Conservation (phyloP, 2,888 invertebrate species). For the Leuctra nigra region DNA sequence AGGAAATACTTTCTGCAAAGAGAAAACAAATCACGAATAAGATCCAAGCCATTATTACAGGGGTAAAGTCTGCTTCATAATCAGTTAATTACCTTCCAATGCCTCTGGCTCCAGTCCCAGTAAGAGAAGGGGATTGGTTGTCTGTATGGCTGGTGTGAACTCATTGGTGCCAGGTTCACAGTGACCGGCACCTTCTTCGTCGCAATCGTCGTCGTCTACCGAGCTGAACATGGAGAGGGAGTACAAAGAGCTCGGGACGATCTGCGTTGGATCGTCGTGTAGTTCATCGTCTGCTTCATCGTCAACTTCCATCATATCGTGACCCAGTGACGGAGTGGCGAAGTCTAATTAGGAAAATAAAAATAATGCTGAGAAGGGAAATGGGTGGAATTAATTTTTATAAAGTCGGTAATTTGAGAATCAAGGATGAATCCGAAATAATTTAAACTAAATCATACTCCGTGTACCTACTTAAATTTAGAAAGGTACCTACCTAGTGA, state of each 20-base stretch:
- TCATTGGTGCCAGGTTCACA: conserved; percentile 30
- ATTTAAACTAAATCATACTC: too few species aligned
- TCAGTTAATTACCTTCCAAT: conserved; percentile 16
- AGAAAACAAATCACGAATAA: background rate
- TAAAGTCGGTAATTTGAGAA: background rate
- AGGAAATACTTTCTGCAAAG: conserved; percentile 9
- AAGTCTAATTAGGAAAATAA: background rate
- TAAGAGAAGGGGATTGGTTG: conserved; percentile 10
- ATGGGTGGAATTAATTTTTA: background rate
- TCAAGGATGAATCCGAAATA: too few species aligned
- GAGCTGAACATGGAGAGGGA: conserved; percentile 29
- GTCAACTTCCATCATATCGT: conserved; percentile 3
- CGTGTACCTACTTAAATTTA: too few species aligned
- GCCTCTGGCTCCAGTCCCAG: conserved; percentile 15
- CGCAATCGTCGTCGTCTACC: conserved; percentile 20
- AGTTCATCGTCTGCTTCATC: conserved; percentile 22
- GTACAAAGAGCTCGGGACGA: conserved; percentile 29
- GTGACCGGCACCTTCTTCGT: conserved; percentile 26
- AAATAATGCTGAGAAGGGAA: too few species aligned
- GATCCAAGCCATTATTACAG: too few species aligned
- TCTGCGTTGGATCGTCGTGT: conserved; percentile 28
- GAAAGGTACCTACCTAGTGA: too few species aligned
- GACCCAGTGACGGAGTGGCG: background rate
- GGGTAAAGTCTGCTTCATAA: too few species aligned
- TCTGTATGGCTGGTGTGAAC: conserved; percentile 27